These are phyloP conservation scores for Drosophila meridionalis DNA, from an alignment of 2,888 invertebrate genomes.

Conservation along the genomic window DNA sequence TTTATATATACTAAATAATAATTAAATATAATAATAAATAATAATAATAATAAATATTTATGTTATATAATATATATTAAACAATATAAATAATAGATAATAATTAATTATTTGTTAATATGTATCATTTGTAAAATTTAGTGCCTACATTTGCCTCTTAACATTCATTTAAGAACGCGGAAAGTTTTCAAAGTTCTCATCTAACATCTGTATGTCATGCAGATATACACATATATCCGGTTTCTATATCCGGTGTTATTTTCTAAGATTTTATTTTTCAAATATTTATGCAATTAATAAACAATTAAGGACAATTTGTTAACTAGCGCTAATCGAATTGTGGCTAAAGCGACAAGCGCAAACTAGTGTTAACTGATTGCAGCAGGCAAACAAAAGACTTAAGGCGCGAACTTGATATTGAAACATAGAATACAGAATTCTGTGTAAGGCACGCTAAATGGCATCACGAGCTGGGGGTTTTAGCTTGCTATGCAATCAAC, in stretches of 20 bases:
- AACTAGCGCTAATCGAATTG: conserved; percentile 64
- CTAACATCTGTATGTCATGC: conserved; percentile 7
- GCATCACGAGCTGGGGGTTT: conserved; percentile 34
- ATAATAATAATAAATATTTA: too few relatives aligned
- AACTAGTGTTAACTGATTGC: conserved; percentile 35
- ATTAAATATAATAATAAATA: too few relatives aligned
- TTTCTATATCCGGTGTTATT: conserved; percentile 20
- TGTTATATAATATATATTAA: too few relatives aligned
- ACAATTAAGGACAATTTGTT: conserved; percentile 56
- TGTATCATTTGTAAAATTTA: too few relatives aligned
- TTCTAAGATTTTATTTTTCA: conserved; percentile 15
- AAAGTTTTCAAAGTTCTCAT: conserved; percentile 51
- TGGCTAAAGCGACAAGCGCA: conserved; percentile 19
- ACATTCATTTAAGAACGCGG: conserved; percentile 23
- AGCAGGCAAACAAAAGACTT: conserved; percentile 52
- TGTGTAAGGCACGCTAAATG: conserved; percentile 39
- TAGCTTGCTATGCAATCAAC: background rate
- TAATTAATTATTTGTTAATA: too few relatives aligned
- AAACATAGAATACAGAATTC: conserved; percentile 21
- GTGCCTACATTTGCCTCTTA: background rate
- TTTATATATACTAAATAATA: too few relatives aligned
- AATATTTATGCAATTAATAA: conserved; percentile 42
- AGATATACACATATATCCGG: conserved; percentile 17
- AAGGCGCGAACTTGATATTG: conserved; percentile 37
- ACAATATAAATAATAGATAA: too few relatives aligned